Conservation (phyloP, 2,113 vertebrate species). For the Monarcha castaneiventris region DNA sequence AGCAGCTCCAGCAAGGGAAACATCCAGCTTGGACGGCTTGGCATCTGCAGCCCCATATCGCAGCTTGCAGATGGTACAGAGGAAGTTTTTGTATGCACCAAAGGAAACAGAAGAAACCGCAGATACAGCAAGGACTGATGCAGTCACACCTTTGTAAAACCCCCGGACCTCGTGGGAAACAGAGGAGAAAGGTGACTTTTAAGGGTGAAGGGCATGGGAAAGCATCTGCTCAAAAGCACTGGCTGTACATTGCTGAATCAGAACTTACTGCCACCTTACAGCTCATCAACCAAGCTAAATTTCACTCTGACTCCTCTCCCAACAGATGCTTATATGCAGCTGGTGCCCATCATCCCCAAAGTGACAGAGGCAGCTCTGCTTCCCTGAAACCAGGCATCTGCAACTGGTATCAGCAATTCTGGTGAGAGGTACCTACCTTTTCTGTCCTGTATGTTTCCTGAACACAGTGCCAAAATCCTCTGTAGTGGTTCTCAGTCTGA, state of each 20-base stretch:
- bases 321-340: no score
- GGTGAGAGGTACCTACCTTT: slow-evolving; percentile 66
- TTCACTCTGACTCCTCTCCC: background rate
- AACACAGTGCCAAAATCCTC: slow-evolving; percentile 81
- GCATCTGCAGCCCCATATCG: slow-evolving; percentile 60
- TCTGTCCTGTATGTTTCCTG: slow-evolving; percentile 76
- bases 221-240: background rate
- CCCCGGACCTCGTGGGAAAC: slow-evolving; percentile 70
- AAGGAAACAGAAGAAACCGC: slow-evolving; percentile 81
- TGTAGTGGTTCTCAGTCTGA: slow-evolving; percentile 79
- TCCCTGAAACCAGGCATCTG: background rate
- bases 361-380: background rate
- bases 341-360: background rate
- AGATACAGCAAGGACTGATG: slow-evolving; percentile 74
- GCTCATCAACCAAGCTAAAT: background rate
- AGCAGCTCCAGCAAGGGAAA: slow-evolving; percentile 75
- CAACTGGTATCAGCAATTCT: background rate
- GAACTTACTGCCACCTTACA: background rate
- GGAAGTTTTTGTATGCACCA: slow-evolving; percentile 78
- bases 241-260: background rate
- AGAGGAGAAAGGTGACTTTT: background rate
- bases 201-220: background rate
- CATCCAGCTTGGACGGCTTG: slow-evolving; percentile 68
- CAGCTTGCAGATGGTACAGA: slow-evolving; percentile 68
- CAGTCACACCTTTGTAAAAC: slow-evolving; percentile 83